Conservation (phyloP, 1,140 invertebrate genomes). For the Aphelinus certus region DNA sequence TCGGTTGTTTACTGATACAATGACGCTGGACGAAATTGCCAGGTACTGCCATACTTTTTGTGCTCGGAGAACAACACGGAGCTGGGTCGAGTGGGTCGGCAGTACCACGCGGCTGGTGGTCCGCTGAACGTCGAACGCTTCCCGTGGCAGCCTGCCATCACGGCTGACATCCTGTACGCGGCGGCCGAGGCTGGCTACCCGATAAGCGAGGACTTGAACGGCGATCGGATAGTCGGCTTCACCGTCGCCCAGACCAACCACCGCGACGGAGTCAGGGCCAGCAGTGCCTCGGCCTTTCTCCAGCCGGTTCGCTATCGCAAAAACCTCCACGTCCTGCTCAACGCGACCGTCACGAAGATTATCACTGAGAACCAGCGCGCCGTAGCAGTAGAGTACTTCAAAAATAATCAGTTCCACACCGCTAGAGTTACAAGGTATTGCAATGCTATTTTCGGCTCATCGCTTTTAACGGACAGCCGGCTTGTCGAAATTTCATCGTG, state of each 20-base stretch:
- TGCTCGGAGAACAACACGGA: conserved; percentile 67
- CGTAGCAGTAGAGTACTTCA: conserved; percentile 69
- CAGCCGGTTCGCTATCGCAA: conserved; percentile 68
- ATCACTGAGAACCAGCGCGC: conserved; percentile 69
- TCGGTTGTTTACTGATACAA: too few species aligned
- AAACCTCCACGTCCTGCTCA: conserved; percentile 78
- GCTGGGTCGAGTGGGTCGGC: conserved; percentile 53
- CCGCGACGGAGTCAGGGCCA: conserved; percentile 73
- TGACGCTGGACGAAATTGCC: not conserved
- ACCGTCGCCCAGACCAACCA: conserved; percentile 66
- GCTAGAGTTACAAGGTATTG: conserved; percentile 52
- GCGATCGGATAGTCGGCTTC: conserved; percentile 64
- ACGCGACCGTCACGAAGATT: conserved; percentile 74
- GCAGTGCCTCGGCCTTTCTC: conserved; percentile 75
- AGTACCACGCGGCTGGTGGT: conserved; percentile 59
- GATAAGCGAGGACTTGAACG: conserved; percentile 69
- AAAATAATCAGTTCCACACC: conserved; percentile 39
- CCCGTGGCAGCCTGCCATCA: conserved; percentile 62
- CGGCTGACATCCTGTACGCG: conserved; percentile 68
- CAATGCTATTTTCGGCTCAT: too few species aligned
- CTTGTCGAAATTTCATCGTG: too few species aligned
- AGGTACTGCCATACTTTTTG: conserved; percentile 70
- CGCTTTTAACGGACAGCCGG: too few species aligned
- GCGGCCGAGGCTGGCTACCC: conserved; percentile 67
- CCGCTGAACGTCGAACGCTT: conserved; percentile 63